Conservation (phyloP, 2,113 vertebrate genomes). For the Athene cunicularia region DNA sequence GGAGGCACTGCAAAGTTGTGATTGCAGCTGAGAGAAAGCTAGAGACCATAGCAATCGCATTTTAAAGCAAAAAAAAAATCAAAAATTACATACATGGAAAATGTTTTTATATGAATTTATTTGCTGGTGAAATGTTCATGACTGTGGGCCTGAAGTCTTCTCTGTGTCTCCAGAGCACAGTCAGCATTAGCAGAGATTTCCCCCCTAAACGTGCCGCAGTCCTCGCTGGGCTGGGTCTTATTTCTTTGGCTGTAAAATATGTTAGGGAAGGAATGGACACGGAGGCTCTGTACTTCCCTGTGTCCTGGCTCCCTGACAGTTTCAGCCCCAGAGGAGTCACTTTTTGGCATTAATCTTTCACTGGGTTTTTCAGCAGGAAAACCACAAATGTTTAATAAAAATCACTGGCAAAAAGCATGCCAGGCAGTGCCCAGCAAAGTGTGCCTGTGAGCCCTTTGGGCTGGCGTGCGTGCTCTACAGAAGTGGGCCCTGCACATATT, state of each 20-base stretch:
- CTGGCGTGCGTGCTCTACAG: background rate
- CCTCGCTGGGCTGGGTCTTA: background rate
- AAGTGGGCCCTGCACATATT: slow-evolving; percentile 29
- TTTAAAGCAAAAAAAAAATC: background rate
- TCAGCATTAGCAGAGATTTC: background rate
- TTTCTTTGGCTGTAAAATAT: background rate
- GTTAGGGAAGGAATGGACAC: background rate
- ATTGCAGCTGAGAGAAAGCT: background rate
- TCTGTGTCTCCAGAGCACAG: background rate
- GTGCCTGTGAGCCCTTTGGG: background rate
- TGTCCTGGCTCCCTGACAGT: slow-evolving; percentile 45
- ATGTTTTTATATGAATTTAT: background rate
- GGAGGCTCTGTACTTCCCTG: background rate
- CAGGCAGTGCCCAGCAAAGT: background rate
- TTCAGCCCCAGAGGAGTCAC: slow-evolving; percentile 25
- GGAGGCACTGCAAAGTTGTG: background rate
- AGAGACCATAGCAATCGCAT: background rate
- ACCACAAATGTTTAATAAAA: slow-evolving; percentile 40
- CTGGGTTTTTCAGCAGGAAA: slow-evolving; percentile 50
- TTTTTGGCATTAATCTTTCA: slow-evolving; percentile 32
- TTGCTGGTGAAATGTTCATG: background rate
- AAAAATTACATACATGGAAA: background rate
- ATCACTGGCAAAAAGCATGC: background rate
- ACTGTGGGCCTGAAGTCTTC: background rate
- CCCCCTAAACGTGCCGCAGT: background rate